phyloP scores from a whole-genome alignment of 2,113 vertebrate species.

The Ia io region DNA sequence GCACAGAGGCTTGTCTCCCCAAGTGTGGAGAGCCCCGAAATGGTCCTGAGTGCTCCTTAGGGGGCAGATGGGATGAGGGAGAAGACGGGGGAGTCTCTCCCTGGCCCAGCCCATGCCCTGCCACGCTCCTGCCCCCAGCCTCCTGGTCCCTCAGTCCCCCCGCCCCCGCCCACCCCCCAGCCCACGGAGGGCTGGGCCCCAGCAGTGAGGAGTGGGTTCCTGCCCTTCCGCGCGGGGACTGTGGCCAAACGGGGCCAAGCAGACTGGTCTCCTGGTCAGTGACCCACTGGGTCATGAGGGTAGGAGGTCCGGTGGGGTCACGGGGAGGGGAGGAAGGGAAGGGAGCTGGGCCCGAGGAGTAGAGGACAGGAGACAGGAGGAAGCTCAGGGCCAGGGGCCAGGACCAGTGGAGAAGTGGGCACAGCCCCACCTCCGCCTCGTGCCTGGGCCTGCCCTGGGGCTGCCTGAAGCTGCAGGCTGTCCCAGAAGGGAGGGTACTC shows the following conservation, averaged over 20 bases:
- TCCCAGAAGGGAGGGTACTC: no score
- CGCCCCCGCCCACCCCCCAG: neutral
- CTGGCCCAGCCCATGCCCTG: neutral
- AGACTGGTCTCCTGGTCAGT: no score
- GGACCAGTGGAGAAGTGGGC: no score
- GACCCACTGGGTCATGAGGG: no score
- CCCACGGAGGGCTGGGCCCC: neutral
- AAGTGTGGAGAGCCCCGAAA: neutral
- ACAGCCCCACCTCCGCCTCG: no score
- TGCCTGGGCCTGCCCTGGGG: no score
- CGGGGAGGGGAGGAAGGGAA: no score
- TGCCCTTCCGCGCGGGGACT: neutral
- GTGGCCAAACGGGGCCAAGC: neutral
- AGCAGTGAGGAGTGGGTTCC: neutral
- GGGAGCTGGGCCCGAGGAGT: no score
- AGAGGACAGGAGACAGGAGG: no score
- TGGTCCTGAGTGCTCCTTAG: neutral
- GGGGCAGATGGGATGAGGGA: neutral
- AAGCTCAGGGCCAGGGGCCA: no score
- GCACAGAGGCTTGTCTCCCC: neutral
- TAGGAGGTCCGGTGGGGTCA: no score
- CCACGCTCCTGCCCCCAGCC: rapidly evolving
- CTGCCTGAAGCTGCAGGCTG: no score
- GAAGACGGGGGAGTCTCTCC: neutral
- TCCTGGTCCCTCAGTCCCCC: neutral